A percentile compares a stretch with the other conserved stretches of the same genome.
phyloP scores from a whole-genome alignment of 1,140 invertebrate genomes.

The Penaeus vannamei region DNA sequence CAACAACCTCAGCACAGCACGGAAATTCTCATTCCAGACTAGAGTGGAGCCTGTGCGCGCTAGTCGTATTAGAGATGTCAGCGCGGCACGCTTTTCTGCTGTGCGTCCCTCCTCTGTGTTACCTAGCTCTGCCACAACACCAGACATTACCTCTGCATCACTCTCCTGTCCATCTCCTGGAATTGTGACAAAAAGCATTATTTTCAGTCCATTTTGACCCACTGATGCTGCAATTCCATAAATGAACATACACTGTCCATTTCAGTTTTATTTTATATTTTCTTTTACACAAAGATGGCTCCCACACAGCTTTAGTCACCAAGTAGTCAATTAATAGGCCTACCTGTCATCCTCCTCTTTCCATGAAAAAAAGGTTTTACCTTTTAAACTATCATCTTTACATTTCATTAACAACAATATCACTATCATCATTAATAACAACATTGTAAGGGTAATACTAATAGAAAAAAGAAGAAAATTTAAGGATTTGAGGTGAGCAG shows the following conservation, averaged over 20 bases:
- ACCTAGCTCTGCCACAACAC: conserved; percentile 62
- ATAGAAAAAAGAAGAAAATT: background rate
- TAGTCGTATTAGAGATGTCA: conserved; percentile 72
- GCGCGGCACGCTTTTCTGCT: conserved; percentile 72
- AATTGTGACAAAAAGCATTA: background rate
- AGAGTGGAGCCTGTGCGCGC: conserved; percentile 73
- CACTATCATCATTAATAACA: background rate
- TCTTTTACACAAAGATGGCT: too few relatives aligned
- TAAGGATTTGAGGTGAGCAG: too few relatives aligned
- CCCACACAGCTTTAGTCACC: too few relatives aligned
- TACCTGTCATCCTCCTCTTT: background rate
- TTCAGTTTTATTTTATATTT: too few relatives aligned
- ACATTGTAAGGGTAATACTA: background rate
- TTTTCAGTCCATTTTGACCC: background rate
- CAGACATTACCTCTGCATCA: conserved; percentile 64
- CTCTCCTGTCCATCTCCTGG: conserved; percentile 65
- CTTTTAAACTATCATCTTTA: too few relatives aligned
- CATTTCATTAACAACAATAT: background rate
- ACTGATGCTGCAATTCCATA: background rate
- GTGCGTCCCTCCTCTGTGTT: conserved; percentile 58
- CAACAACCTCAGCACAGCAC: conserved; percentile 82
- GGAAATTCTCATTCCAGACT: conserved; percentile 77
- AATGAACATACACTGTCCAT: too few relatives aligned
- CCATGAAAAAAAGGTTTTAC: background rate
- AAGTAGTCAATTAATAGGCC: too few relatives aligned